Base-by-base conservation (phyloP, 2,888 invertebrate species). In the Thera obeliscata region DNA sequence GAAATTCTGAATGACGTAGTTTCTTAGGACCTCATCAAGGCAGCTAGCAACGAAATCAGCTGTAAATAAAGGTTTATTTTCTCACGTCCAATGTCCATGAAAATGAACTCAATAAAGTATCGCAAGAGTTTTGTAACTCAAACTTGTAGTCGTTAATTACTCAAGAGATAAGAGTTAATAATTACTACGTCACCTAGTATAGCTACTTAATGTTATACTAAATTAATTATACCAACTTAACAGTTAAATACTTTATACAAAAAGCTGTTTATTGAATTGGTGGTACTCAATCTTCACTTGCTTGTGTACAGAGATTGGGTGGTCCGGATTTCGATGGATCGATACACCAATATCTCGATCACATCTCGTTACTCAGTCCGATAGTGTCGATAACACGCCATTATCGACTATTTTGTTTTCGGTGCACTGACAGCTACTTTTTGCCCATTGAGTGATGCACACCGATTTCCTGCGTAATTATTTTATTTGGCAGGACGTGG, bases 251-350 rank as follows among this genome's bases (percentile, higher is more conserved):
- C 33, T 62, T 62, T 56, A 63, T 49, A 36, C 43, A 9, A 2
- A 46, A 33, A 43, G 9, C 55, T 60, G 57, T 60, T 76, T 72
- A 70, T 59, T 70, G 70, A 70, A 78, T 74, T 78, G 76, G 77
- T 76, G 38, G 9, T 58, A 62, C 48, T 62, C 49, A 59, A 62
- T 62, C 62, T 49, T 66, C 36, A 36, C 41, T 52, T 52, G 50
- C 60, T 48, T 38, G 73, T 67, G 71, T 71, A 72, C 69, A 56
- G 72, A 48, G 69, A 84, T 82, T 83, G 87, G 88, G 87, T 88
- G 88, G 87, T 88, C 88, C 76, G 78, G 69, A 74, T 79, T 70
- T 70, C 76, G 83, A 83, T 76, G 78, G 86, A 87, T 83, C 78
- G 83, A 85, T 83, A 76, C 71, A 78, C 80, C 71, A 77, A 81